phyloP scores from a whole-genome alignment of 2,888 invertebrate species.

The Pomacea canaliculata region DNA sequence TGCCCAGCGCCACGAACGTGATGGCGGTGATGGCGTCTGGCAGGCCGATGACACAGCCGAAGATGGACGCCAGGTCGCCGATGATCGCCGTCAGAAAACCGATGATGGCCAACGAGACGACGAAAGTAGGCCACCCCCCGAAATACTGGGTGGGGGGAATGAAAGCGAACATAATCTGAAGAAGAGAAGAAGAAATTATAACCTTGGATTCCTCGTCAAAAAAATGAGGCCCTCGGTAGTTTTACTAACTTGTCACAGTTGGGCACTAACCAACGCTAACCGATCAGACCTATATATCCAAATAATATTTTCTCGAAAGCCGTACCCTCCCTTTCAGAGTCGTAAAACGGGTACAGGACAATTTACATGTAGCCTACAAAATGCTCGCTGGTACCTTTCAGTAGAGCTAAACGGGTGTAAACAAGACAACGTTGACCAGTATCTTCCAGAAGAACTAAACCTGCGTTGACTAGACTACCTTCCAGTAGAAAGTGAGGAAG shows the following conservation, averaged over 20 bases:
- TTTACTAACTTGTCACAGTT: too few relatives aligned
- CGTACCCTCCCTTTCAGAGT: too few relatives aligned
- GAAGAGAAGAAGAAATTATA: constrained; percentile 9
- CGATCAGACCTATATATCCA: too few relatives aligned
- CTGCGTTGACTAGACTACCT: constrained; percentile 61
- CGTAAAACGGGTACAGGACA: too few relatives aligned
- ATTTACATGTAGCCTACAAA: too few relatives aligned
- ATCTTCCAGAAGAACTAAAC: too few relatives aligned
- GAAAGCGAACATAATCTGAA: constrained; percentile 72
- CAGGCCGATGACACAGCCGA: constrained; percentile 75
- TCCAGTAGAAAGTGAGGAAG: constrained; percentile 75
- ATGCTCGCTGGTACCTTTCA: too few relatives aligned
- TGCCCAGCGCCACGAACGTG: constrained; percentile 74
- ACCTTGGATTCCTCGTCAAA: neutral
- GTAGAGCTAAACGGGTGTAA: too few relatives aligned
- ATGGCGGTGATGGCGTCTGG: constrained; percentile 73
- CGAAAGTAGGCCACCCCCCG: constrained; percentile 75
- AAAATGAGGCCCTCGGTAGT: neutral
- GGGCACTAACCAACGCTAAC: too few relatives aligned
- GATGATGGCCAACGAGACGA: constrained; percentile 73
- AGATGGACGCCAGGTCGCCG: constrained; percentile 75
- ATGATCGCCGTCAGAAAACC: constrained; percentile 75
- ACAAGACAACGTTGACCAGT: too few relatives aligned
- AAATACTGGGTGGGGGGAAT: constrained; percentile 74
- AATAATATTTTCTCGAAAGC: too few relatives aligned